These are phyloP conservation scores for Anagrus nilaparvatae DNA, from an alignment of 1,140 invertebrate genomes.

Conservation along the genomic window DNA sequence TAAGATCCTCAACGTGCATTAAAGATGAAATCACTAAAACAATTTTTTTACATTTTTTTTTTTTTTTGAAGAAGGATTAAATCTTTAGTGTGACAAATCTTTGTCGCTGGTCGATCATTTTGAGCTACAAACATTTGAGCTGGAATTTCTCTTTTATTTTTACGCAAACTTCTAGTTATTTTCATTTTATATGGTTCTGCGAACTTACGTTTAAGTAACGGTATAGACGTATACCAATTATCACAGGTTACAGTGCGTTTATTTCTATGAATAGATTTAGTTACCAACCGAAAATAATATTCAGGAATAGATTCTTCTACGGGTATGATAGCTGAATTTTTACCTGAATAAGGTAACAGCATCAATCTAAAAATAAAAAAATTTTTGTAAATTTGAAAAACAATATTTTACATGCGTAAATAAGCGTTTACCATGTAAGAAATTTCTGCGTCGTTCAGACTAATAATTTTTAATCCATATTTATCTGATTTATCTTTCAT, in stretches of 20 bases:
- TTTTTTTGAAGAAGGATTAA: constrained; percentile 3
- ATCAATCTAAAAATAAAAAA: not conserved
- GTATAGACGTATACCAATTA: constrained; percentile 28
- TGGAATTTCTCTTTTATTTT: constrained; percentile 25
- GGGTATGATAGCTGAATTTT: not conserved
- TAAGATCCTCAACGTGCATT: not conserved
- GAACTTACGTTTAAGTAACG: constrained; percentile 20
- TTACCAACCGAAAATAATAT: constrained; percentile 10
- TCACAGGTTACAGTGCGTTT: constrained; percentile 24
- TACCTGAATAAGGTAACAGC: not conserved
- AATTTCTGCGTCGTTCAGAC: not conserved
- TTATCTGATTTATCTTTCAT: not conserved
- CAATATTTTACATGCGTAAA: not conserved
- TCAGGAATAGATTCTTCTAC: not conserved
- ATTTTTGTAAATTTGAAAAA: not conserved
- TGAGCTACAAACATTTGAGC: constrained; percentile 9
- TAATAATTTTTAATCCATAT: not conserved
- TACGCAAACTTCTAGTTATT: constrained; percentile 24
- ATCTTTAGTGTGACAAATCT: constrained; percentile 2
- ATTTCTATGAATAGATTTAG: constrained; percentile 18
- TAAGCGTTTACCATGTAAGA: not conserved
- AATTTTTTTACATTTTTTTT: constrained; percentile 11
- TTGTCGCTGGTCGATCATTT: not conserved
- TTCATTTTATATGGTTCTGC: constrained; percentile 20
- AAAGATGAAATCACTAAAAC: constrained; percentile 6